phyloP scores from a whole-genome alignment of 2,113 vertebrate species.

The Anoura caudifer region DNA sequence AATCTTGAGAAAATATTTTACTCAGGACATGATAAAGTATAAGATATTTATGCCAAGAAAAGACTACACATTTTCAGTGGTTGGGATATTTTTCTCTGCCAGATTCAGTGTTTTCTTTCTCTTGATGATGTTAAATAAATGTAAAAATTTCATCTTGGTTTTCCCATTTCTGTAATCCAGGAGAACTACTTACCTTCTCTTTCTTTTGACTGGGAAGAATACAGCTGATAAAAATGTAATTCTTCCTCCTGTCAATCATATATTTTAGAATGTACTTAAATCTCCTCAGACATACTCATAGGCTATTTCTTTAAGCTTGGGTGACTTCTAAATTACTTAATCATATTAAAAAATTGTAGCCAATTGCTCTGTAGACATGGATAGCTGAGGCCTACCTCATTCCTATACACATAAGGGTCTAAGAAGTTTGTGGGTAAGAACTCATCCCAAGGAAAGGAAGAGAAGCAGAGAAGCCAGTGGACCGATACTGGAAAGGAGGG shows the following conservation, averaged over 20 bases:
- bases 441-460: not conserved
- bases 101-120: not conserved
- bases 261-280: not conserved
- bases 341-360: not conserved
- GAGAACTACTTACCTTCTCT: not conserved
- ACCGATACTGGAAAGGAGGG: not conserved
- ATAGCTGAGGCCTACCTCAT: not conserved
- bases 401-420: not conserved
- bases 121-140: not conserved
- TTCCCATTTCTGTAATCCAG: not conserved
- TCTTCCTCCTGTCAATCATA: not conserved
- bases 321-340: not conserved
- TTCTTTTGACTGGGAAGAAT: not conserved
- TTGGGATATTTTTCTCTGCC: not conserved
- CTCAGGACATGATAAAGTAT: not conserved
- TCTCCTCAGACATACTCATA: not conserved
- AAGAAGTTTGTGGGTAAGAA: not conserved
- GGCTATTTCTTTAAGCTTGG: not conserved
- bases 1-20: not conserved
- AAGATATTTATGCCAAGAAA: not conserved
- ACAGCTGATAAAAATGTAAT: not conserved
- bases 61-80: not conserved
- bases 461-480: not conserved
- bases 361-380: not conserved
- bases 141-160: not conserved